Conservation (phyloP, 2,888 invertebrate species). For the Tipula lateralis region DNA sequence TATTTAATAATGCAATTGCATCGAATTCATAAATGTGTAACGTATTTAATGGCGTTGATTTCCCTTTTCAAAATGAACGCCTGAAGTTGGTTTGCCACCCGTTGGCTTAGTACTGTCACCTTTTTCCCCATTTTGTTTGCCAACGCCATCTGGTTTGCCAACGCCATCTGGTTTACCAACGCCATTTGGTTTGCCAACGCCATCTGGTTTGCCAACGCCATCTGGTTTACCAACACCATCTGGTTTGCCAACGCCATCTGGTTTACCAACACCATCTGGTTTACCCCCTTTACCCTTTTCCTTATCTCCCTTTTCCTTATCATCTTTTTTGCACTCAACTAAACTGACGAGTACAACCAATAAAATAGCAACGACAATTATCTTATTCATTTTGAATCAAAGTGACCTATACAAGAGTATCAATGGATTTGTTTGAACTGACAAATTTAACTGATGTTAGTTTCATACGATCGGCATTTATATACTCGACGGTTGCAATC, state of each 20-base stretch:
- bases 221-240: background rate
- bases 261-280: background rate
- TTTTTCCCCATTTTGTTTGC: too few relatives aligned
- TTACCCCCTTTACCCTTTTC: background rate
- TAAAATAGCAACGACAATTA: background rate
- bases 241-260: background rate
- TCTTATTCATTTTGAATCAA: background rate
- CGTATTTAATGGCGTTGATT: too few relatives aligned
- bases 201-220: background rate
- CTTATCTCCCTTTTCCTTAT: background rate
- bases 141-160: too few relatives aligned
- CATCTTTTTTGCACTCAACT: background rate
- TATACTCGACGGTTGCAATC: too few relatives aligned
- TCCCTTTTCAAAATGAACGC: background rate
- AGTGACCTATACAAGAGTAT: too few relatives aligned
- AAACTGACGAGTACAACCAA: background rate
- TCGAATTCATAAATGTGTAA: too few relatives aligned
- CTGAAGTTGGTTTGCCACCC: background rate
- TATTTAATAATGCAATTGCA: too few relatives aligned
- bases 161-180: background rate
- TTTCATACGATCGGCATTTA: background rate
- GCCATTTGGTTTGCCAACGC: background rate
- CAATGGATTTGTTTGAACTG: too few relatives aligned
- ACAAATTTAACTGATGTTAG: background rate
- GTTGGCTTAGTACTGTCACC: background rate